phyloP scores from a whole-genome alignment of 2,888 invertebrate species.

The Aleiodes alternator region DNA sequence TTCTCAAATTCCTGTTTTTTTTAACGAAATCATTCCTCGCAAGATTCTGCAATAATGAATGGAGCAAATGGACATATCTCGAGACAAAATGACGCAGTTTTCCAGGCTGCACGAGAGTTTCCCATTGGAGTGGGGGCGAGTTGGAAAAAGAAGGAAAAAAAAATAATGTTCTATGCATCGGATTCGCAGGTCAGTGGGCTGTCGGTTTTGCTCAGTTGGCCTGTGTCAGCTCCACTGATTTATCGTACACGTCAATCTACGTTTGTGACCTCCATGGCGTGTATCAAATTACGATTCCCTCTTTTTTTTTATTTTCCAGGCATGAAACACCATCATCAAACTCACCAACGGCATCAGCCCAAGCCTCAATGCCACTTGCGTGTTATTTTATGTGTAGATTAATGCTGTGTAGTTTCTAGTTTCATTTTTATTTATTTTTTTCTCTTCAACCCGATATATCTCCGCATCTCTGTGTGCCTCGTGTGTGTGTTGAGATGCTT shows the following conservation, averaged over 20 bases:
- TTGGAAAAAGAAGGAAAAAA: slow-evolving; percentile 48
- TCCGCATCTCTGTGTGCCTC: slow-evolving; percentile 11
- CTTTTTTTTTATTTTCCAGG: neutral
- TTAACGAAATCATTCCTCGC: too few relatives aligned
- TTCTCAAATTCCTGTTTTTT: too few relatives aligned
- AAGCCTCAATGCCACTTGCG: slow-evolving; percentile 45
- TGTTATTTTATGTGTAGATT: slow-evolving; percentile 17
- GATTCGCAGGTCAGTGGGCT: slow-evolving; percentile 75
- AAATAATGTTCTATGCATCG: slow-evolving; percentile 65
- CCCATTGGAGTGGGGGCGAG: slow-evolving; percentile 51
- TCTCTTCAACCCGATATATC: slow-evolving; percentile 2
- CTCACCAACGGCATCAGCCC: slow-evolving; percentile 53
- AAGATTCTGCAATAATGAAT: too few relatives aligned
- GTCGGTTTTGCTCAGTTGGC: slow-evolving; percentile 70
- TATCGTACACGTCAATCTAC: slow-evolving; percentile 74
- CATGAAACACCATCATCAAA: slow-evolving; percentile 46
- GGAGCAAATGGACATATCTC: too few relatives aligned
- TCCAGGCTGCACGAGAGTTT: neutral
- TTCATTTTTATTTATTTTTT: slow-evolving; percentile 16
- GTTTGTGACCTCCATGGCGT: slow-evolving; percentile 70
- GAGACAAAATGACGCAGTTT: neutral
- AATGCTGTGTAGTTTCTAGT: slow-evolving; percentile 24
- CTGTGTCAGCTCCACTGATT: slow-evolving; percentile 68
- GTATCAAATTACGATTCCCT: slow-evolving; percentile 69
- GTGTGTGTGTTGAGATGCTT: slow-evolving; percentile 5